Percentiles rank a stretch among this genome's conserved stretches.
Evolutionary conservation across 2,797 vertebrate genomes (phyloP).

Genomic region (Hypotaenidia okinawae): DNA sequence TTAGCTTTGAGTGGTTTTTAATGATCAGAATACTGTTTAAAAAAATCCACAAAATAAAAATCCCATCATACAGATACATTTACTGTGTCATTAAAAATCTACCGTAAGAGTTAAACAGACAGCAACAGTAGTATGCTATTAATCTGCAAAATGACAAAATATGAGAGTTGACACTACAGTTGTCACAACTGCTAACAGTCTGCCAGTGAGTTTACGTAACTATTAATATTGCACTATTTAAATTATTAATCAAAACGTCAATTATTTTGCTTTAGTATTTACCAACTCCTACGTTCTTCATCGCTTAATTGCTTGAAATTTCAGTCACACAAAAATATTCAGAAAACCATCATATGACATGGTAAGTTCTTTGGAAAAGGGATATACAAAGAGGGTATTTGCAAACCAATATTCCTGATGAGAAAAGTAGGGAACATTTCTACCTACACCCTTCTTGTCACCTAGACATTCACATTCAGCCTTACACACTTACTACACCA

Average conservation of each 20-base stretch:
- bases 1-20: not conserved
- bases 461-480: not conserved
- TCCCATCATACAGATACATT: not conserved
- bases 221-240: not conserved
- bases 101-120: not conserved
- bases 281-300: not conserved
- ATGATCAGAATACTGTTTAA: not conserved
- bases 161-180: not conserved
- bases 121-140: not conserved
- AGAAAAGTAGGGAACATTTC: not conserved
- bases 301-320: not conserved
- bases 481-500: not conserved
- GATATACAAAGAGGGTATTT: not conserved
- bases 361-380: not conserved
- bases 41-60: not conserved
- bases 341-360: not conserved
- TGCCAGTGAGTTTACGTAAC: not conserved
- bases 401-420: not conserved
- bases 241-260: not conserved
- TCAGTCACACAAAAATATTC: not conserved
- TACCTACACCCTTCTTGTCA: not conserved
- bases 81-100: not conserved
- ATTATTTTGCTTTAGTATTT: not conserved
- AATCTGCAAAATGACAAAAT: not conserved
- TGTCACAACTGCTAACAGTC: not conserved